phyloP scores from a whole-genome alignment of 2,888 invertebrate species.

The Eucera pruinosa region DNA sequence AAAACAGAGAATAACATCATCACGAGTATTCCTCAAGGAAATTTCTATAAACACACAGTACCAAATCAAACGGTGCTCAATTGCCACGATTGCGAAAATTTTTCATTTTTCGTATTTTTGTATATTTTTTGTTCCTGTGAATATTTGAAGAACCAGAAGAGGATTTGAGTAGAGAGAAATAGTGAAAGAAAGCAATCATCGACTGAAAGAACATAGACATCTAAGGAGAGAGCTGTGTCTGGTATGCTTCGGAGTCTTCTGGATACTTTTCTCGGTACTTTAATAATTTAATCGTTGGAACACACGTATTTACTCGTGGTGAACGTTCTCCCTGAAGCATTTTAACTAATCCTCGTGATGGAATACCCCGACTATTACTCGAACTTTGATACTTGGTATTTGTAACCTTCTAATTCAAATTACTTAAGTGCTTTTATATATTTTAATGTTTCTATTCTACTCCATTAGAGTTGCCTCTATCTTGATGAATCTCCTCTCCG shows the following conservation, averaged over 20 bases:
- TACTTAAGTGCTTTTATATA: too few species aligned
- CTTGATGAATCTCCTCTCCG: not conserved
- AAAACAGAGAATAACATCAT: not conserved
- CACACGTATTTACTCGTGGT: not conserved
- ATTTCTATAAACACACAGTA: not conserved
- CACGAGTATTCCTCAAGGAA: not conserved
- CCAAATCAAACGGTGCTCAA: not conserved
- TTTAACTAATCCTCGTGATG: not conserved
- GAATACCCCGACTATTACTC: not conserved
- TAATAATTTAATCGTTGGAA: constrained; percentile 32
- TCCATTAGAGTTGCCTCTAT: not conserved
- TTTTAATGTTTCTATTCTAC: too few species aligned
- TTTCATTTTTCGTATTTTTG: too few species aligned
- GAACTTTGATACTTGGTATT: not conserved
- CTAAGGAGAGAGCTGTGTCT: constrained; percentile 38
- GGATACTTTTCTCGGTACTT: constrained; percentile 77
- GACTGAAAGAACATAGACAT: constrained; percentile 5
- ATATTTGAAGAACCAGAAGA: not conserved
- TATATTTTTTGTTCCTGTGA: not conserved
- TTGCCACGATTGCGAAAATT: too few species aligned
- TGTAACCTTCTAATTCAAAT: too few species aligned
- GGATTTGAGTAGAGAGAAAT: not conserved
- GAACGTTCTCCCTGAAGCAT: constrained; percentile 29
- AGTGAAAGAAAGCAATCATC: not conserved
- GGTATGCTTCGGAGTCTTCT: constrained; percentile 81